phyloP scores from a whole-genome alignment of 2,797 vertebrate genomes.

The Melanotaenia maccullochi region DNA sequence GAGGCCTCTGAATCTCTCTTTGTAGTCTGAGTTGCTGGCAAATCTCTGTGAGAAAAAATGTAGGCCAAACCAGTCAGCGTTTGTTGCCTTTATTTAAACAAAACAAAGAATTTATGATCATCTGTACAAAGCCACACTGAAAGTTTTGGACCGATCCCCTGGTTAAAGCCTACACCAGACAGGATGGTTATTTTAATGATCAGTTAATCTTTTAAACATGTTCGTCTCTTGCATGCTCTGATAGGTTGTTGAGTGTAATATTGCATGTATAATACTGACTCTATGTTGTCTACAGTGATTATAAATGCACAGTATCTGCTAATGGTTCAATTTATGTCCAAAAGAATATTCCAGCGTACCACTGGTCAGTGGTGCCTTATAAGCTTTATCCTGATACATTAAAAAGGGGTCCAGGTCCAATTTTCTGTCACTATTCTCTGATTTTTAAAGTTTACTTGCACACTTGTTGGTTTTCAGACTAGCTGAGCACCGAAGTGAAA shows the following conservation, averaged over 20 bases:
- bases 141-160: constrained; percentile 10
- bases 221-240: background rate
- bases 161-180: background rate
- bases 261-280: background rate
- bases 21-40: constrained; percentile 45
- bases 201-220: background rate
- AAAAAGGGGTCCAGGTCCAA: background rate
- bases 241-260: background rate
- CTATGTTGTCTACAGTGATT: background rate
- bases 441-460: background rate
- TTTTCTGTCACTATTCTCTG: background rate
- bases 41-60: constrained; percentile 40
- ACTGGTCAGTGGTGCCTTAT: background rate
- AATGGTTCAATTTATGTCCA: background rate
- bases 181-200: background rate
- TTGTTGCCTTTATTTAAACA: constrained; percentile 25
- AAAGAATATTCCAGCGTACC: too few relatives aligned
- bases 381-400: background rate
- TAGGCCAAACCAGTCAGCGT: constrained; percentile 49
- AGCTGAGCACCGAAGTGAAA: background rate
- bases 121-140: constrained; percentile 13
- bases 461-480: background rate
- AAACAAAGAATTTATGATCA: constrained; percentile 16
- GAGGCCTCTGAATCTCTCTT: constrained; percentile 55
- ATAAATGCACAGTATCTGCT: background rate